These are phyloP conservation scores for Cyprinodon variegatus DNA, from an alignment of 2,113 vertebrate species.

Conservation along the genomic window DNA sequence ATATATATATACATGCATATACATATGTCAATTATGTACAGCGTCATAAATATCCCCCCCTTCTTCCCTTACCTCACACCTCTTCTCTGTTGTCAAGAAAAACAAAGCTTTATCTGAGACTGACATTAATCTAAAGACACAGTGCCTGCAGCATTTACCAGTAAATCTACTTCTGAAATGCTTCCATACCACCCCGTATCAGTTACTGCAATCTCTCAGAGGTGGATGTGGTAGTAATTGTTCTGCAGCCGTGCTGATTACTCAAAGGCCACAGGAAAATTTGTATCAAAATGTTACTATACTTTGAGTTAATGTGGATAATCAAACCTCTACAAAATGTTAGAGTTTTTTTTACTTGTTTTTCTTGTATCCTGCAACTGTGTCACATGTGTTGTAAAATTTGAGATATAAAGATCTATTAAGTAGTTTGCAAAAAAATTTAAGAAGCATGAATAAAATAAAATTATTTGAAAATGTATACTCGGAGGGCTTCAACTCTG, in stretches of 20 bases:
- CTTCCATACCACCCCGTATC: background rate
- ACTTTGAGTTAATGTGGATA: background rate
- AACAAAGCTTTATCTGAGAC: constrained; percentile 13
- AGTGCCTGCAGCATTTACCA: constrained; percentile 7
- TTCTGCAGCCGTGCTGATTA: background rate
- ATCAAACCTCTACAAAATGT: no score
- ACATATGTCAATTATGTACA: no score
- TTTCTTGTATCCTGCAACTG: no score
- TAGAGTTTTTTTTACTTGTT: no score
- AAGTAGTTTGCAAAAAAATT: background rate
- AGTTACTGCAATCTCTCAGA: background rate
- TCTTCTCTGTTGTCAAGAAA: background rate
- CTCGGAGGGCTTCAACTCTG: background rate
- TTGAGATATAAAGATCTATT: background rate
- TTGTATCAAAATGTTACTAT: background rate
- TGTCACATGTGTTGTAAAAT: background rate
- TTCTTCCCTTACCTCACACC: constrained; percentile 1
- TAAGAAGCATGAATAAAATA: background rate
- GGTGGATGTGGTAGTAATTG: background rate
- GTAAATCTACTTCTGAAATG: background rate
- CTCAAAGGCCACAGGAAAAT: background rate
- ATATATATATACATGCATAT: no score
- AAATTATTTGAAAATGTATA: background rate
- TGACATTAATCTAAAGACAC: constrained; percentile 7
- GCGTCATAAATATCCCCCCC: no score